Percentiles rank a stretch among this genome's conserved stretches.
These are phyloP conservation scores for Drosophila kokeensis DNA, from an alignment of 2,888 invertebrate genomes.

Conservation along the genomic window DNA sequence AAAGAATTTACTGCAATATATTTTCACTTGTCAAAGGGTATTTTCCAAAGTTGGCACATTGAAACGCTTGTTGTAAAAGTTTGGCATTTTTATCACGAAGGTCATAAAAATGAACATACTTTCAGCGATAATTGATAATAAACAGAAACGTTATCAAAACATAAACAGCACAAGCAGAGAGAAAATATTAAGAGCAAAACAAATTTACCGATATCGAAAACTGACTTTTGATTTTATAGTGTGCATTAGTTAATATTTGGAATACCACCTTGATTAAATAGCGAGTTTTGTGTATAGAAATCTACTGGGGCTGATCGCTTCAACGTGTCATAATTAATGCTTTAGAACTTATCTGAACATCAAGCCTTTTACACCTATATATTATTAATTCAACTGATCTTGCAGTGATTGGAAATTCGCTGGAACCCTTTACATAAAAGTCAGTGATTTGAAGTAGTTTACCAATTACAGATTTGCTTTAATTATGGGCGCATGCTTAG, in stretches of 20 bases:
- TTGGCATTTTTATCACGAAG: neutral
- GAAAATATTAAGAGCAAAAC: neutral
- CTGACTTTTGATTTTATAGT: neutral
- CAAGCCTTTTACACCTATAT: conserved; percentile 3
- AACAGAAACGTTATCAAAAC: neutral
- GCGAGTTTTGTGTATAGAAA: neutral
- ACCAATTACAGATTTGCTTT: conserved; percentile 20
- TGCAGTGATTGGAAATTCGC: neutral
- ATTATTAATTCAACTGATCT: neutral
- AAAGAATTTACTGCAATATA: neutral
- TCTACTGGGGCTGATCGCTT: conserved; percentile 4
- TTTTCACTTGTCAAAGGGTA: neutral
- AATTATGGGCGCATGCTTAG: conserved; percentile 83
- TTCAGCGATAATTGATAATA: neutral
- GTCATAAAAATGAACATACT: neutral
- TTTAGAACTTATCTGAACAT: conserved; percentile 11
- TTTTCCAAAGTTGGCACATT: neutral
- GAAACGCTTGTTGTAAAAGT: neutral
- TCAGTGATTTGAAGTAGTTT: conserved; percentile 11
- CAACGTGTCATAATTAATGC: neutral
- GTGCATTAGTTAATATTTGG: neutral
- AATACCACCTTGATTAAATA: neutral
- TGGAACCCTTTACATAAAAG: neutral
- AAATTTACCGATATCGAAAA: neutral
- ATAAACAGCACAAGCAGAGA: no score